These are phyloP conservation scores for Antheraea mylitta DNA, from an alignment of 1,140 invertebrate genomes.

Conservation along the genomic window DNA sequence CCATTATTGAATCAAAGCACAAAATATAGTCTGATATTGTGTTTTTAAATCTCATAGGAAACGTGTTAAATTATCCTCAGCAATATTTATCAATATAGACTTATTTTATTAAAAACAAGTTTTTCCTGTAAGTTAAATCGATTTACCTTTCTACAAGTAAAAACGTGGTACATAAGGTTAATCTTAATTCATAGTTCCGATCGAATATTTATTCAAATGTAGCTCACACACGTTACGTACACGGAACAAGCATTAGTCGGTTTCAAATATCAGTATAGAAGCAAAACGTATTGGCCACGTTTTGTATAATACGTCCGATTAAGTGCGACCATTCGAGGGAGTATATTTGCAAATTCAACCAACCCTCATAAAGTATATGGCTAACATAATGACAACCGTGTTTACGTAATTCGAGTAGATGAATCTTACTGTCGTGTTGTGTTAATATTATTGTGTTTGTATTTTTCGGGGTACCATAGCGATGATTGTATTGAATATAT, in stretches of 20 bases:
- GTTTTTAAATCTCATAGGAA: no score
- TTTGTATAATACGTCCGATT: slow-evolving; percentile 19
- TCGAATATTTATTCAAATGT: slow-evolving; percentile 23
- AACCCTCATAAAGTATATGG: neutral
- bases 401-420: neutral
- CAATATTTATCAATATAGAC: no score
- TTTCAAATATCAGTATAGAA: slow-evolving; percentile 23
- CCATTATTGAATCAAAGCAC: no score
- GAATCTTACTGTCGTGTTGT: neutral
- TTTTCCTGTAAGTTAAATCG: no score
- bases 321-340: slow-evolving; percentile 11
- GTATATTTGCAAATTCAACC: neutral
- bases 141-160: no score
- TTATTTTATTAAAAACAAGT: no score
- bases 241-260: slow-evolving; percentile 27
- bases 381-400: neutral
- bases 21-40: no score
- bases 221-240: slow-evolving; percentile 17
- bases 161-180: neutral
- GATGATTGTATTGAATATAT: neutral
- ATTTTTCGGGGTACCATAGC: neutral
- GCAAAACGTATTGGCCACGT: slow-evolving; percentile 21
- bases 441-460: neutral
- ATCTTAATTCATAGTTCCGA: slow-evolving; percentile 17
- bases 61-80: no score